These are phyloP conservation scores for Eclectus roratus DNA, from an alignment of 2,113 vertebrate genomes.

Conservation along the genomic window DNA sequence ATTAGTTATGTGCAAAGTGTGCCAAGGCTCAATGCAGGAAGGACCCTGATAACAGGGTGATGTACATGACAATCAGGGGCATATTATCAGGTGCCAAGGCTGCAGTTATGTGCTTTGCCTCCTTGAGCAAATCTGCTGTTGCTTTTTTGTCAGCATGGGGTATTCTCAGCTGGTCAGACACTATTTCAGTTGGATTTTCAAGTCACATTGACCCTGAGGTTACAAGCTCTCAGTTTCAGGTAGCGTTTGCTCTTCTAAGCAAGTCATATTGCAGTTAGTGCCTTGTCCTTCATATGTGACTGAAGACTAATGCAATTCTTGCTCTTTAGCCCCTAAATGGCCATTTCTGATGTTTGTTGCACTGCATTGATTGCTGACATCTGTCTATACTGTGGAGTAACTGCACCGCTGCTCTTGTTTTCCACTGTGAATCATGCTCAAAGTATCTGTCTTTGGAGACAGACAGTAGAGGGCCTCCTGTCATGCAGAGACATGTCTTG, in stretches of 20 bases:
- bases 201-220: not conserved
- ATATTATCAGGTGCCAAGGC: not conserved
- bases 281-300: not conserved
- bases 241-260: not conserved
- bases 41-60: not conserved
- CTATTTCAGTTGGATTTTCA: not conserved
- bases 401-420: not conserved
- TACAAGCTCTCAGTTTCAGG: not conserved
- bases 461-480: not conserved
- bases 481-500: not conserved
- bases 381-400: not conserved
- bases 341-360: not conserved
- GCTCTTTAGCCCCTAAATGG: not conserved
- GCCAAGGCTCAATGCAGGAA: not conserved
- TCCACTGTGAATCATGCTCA: not conserved
- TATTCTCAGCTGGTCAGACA: not conserved
- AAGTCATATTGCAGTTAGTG: not conserved
- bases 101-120: rapidly evolving
- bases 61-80: not conserved
- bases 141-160: not conserved
- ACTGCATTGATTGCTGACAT: not conserved
- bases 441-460: not conserved
- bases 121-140: not conserved
- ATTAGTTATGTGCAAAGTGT: not conserved
- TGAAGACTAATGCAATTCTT: not conserved